phyloP scores from a whole-genome alignment of 2,797 vertebrate species.

The Mareca penelope region DNA sequence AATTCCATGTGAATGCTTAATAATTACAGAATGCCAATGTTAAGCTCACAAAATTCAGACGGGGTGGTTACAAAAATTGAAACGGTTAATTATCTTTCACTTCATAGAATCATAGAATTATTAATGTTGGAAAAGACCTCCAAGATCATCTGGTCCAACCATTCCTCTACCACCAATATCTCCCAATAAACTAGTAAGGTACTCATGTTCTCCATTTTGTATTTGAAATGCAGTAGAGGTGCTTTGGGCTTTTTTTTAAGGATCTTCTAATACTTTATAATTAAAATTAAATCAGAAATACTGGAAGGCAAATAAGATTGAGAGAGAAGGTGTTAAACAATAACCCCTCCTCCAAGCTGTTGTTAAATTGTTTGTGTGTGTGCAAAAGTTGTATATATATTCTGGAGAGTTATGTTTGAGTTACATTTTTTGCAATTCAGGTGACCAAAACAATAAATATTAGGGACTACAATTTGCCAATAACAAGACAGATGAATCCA shows the following conservation, averaged over 20 bases:
- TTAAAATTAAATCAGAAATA: background rate
- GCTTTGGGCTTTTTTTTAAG: background rate
- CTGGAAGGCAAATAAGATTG: background rate
- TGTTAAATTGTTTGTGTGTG: accelerated
- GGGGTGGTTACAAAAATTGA: background rate
- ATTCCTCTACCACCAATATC: no score
- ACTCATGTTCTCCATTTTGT: background rate
- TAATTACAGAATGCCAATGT: background rate
- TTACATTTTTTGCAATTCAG: background rate
- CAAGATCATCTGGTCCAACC: no score
- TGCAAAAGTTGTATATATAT: background rate
- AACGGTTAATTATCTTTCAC: background rate
- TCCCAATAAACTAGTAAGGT: background rate
- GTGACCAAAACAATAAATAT: background rate
- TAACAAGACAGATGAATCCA: background rate
- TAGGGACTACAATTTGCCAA: background rate
- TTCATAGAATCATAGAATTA: no score
- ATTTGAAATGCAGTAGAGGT: background rate
- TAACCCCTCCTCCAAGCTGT: background rate
- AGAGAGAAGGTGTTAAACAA: background rate
- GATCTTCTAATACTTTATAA: background rate
- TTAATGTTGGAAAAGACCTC: no score
- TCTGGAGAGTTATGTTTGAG: background rate
- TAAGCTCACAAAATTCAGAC: background rate
- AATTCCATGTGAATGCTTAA: background rate